Evolutionary conservation across 2,797 vertebrate species (phyloP), one percentile per base, ranked within the genome.

Genomic region (Botia almorhae): DNA sequence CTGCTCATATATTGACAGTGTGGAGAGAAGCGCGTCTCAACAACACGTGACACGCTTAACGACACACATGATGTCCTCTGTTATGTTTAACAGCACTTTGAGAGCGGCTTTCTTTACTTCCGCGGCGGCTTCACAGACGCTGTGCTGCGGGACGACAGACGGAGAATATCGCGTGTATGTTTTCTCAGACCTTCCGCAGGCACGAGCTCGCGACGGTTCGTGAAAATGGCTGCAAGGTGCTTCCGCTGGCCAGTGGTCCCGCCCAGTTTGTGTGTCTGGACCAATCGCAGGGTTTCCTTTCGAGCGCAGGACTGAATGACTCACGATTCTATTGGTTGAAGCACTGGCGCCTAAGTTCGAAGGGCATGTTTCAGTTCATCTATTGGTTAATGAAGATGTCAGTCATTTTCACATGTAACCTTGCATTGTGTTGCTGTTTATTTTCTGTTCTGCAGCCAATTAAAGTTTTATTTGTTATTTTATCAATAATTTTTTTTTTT

Each of bases 161-260:
- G 93, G 90, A 93, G 93, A 89, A 93, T 89, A 93, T 87, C 93
- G 91, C 90, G 89, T 93, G 93, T 90, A 93, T 90, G 90, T 92
- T 73, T 80, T 73, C 93, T 96, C 94, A 93, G 95, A 94, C 95
- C 96, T 96, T 96, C 94, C 91, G 91, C 90, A 95, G 94, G 92
- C 95, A 96, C 97, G 95, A 96, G 96, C 92, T 92, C 92, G 91
- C 93, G 90, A 94, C 90, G 89, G 91, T 93, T 93, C 78, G 93
- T 93, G 93, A 97, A 98, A 96, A 97, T 97, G 96, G 96, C 96
- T 95, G 94, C 95, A 87, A 88, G 86, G 50, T 73, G 75, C 69
- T 76, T 65, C 88, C 86, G 85, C 89, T 83, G 92, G 90, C 86
- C 77, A 4, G 21, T 48, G 51, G 50, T 81, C 90, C 89, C 84